Percentiles rank a stretch among this genome's conserved stretches.
phyloP scores from a whole-genome alignment of 2,113 vertebrate species.

The Siniperca chuatsi region DNA sequence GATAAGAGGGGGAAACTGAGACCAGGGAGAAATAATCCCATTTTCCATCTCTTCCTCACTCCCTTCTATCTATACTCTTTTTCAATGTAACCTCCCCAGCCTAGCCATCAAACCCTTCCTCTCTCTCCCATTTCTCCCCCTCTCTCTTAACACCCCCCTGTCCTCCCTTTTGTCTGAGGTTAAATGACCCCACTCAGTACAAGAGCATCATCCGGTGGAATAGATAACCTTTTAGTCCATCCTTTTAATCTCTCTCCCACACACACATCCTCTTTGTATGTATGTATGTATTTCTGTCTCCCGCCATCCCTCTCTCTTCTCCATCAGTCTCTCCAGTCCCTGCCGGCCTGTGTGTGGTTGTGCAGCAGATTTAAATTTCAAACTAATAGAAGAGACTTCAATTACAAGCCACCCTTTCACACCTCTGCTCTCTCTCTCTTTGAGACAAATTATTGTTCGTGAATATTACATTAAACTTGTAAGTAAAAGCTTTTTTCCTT shows the following conservation, averaged over 20 bases:
- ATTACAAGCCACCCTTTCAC: slow-evolving; percentile 27
- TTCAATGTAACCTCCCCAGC: slow-evolving; percentile 38
- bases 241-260: slow-evolving; percentile 59
- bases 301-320: slow-evolving; percentile 19
- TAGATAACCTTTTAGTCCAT: slow-evolving; percentile 65
- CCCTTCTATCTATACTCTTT: slow-evolving; percentile 29
- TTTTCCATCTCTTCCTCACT: slow-evolving; percentile 39
- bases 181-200: slow-evolving; percentile 62
- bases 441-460: slow-evolving; percentile 20
- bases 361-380: slow-evolving; percentile 40
- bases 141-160: slow-evolving; percentile 8
- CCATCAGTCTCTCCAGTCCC: slow-evolving; percentile 18
- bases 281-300: background rate
- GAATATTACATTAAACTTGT: slow-evolving; percentile 31
- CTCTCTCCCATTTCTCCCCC: background rate
- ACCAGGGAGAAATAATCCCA: slow-evolving; percentile 33
- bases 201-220: slow-evolving; percentile 54
- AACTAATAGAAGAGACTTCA: slow-evolving; percentile 27
- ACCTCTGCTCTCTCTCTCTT: slow-evolving; percentile 4
- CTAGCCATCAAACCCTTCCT: background rate
- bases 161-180: slow-evolving; percentile 52
- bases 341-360: slow-evolving; percentile 1
- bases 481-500: slow-evolving; percentile 14
- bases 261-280: slow-evolving; percentile 13
- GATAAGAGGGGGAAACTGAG: slow-evolving; percentile 17